Evolutionary conservation across 2,113 vertebrate species (phyloP).

Genomic region (Tragelaphus strepsiceros): DNA sequence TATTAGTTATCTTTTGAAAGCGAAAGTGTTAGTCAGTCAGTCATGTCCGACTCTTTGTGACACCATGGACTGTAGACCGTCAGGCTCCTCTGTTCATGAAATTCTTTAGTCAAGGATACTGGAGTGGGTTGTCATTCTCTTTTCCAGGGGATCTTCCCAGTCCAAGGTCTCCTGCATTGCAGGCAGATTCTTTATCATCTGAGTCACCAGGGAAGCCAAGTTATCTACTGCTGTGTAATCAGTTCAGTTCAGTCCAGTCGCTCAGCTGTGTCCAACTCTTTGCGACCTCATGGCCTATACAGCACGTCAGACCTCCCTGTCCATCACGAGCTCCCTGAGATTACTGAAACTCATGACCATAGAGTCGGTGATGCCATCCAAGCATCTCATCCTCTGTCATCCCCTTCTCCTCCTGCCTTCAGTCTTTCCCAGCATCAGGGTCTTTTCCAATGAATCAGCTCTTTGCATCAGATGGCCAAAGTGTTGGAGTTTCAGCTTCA

Average conservation of each 20-base stretch:
- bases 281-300: not conserved
- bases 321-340: not conserved
- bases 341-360: not conserved
- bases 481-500: not conserved
- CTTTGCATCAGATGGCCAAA: not conserved
- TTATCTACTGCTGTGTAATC: not conserved
- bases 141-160: not conserved
- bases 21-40: fast-evolving
- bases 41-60: not conserved
- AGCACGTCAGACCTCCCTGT: not conserved
- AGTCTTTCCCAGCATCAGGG: not conserved
- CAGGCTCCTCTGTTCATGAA: not conserved
- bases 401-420: not conserved
- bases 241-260: not conserved
- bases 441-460: not conserved
- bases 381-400: not conserved
- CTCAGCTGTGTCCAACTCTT: not conserved
- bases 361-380: not conserved
- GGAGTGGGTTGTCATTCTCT: not conserved
- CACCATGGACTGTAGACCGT: not conserved
- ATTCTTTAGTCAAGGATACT: not conserved
- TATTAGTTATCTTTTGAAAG: not conserved
- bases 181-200: not conserved
- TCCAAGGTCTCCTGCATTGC: not conserved
- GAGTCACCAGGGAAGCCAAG: not conserved